Evolutionary conservation across 2,888 invertebrate species (phyloP).

Genomic region (Phyto melanocephala): DNA sequence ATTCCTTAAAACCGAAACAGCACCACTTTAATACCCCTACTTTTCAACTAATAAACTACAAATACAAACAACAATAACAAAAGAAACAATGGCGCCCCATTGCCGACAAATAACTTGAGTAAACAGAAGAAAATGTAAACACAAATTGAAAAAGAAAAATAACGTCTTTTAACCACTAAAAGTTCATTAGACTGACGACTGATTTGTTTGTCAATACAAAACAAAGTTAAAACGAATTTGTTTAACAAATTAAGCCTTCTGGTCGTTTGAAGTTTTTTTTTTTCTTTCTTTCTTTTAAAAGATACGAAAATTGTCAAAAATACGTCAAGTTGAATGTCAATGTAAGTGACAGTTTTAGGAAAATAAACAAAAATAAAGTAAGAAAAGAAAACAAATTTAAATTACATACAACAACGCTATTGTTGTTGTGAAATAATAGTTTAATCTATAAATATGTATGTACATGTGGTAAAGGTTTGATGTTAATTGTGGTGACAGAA

Average conservation of each 20-base stretch:
- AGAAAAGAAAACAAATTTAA: neutral
- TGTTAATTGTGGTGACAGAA: neutral
- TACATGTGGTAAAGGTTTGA: neutral
- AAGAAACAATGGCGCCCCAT: constrained; percentile 18
- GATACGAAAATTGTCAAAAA: constrained; percentile 35
- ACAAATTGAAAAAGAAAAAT: neutral
- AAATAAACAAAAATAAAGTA: too few relatives aligned
- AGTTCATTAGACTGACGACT: constrained; percentile 3
- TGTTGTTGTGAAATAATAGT: too few relatives aligned
- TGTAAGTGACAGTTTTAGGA: constrained; percentile 37
- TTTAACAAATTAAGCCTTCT: constrained; percentile 18
- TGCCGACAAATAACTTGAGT: constrained; percentile 1
- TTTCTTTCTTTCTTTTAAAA: neutral
- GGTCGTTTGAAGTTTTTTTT: neutral
- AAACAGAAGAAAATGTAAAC: neutral
- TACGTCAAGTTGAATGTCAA: constrained; percentile 53
- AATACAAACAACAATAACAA: neutral
- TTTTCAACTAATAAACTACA: neutral
- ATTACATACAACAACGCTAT: neutral
- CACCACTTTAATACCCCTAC: too few relatives aligned
- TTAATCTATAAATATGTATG: too few relatives aligned
- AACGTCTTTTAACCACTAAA: neutral
- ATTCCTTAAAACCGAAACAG: too few relatives aligned
- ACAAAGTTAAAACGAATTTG: constrained; percentile 25
- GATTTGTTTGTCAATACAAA: constrained; percentile 26